phyloP scores from a whole-genome alignment of 2,888 invertebrate species.

The Coronaproctus castanopsis region DNA sequence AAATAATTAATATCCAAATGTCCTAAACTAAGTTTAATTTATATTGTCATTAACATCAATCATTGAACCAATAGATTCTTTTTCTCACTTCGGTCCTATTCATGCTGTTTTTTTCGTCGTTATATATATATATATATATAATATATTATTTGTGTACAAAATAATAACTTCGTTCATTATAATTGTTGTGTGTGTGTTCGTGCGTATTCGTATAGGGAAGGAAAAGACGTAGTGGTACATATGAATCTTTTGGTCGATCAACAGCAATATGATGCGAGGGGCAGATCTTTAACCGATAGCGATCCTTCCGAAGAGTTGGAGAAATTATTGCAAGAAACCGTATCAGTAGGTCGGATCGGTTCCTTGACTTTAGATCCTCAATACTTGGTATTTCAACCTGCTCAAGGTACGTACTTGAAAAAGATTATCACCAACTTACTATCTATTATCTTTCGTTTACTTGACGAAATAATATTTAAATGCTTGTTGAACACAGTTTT shows the following conservation, averaged over 20 bases:
- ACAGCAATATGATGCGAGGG: constrained; percentile 36
- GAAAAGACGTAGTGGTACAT: constrained; percentile 50
- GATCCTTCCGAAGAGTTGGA: constrained; percentile 27
- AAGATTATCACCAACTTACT: background rate
- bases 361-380: constrained; percentile 61
- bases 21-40: too few relatives aligned
- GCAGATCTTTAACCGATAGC: constrained; percentile 25
- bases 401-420: constrained; percentile 35
- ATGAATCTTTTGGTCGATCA: constrained; percentile 57
- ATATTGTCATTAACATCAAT: too few relatives aligned
- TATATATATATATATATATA: too few relatives aligned
- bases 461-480: background rate
- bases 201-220: constrained; percentile 28
- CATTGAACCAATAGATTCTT: too few relatives aligned
- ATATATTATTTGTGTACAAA: too few relatives aligned
- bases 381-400: constrained; percentile 50
- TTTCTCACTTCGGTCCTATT: too few relatives aligned
- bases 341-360: constrained; percentile 53
- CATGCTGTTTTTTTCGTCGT: too few relatives aligned
- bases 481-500: background rate
- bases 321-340: constrained; percentile 42
- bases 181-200: too few relatives aligned
- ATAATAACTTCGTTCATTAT: too few relatives aligned
- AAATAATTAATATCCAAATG: too few relatives aligned
- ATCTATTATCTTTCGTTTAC: background rate